Evolutionary conservation across 1,140 invertebrate species (phyloP).

Genomic region (Euwallacea similis): DNA sequence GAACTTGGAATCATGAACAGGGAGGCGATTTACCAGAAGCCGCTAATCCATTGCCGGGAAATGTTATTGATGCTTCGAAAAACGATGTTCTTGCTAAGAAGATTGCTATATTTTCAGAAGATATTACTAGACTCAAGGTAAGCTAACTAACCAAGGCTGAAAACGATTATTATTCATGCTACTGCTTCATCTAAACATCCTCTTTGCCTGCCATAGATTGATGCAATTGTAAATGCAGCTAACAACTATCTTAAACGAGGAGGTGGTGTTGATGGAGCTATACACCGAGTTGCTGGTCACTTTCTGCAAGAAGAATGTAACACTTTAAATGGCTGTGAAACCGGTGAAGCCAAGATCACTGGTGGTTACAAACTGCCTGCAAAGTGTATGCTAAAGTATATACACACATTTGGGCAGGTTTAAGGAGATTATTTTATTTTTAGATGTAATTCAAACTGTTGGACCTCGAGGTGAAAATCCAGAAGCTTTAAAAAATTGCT

Average conservation of each 20-base stretch:
- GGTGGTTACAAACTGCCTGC: constrained; percentile 77
- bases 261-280: constrained; percentile 87
- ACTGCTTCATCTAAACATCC: neutral
- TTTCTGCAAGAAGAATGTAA: constrained; percentile 71
- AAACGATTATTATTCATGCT: neutral
- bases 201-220: constrained; percentile 59
- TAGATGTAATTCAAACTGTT: constrained; percentile 83
- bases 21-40: constrained; percentile 53
- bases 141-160: neutral
- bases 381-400: constrained; percentile 62
- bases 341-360: constrained; percentile 81
- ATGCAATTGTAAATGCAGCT: constrained; percentile 92
- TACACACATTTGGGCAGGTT: neutral
- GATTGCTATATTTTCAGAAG: constrained; percentile 72
- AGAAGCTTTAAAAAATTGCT: constrained; percentile 67
- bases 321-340: constrained; percentile 69
- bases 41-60: constrained; percentile 51
- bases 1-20: constrained; percentile 61
- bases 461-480: constrained; percentile 75
- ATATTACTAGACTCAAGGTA: constrained; percentile 83
- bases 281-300: constrained; percentile 76
- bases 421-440: constrained; percentile 50
- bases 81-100: constrained; percentile 61
- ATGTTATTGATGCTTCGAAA: constrained; percentile 52
- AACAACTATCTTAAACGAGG: constrained; percentile 78